Evolutionary conservation across 2,888 invertebrate genomes (phyloP), one percentile per base, ranked within the genome.

Genomic region (Hypomecis punctinalis): DNA sequence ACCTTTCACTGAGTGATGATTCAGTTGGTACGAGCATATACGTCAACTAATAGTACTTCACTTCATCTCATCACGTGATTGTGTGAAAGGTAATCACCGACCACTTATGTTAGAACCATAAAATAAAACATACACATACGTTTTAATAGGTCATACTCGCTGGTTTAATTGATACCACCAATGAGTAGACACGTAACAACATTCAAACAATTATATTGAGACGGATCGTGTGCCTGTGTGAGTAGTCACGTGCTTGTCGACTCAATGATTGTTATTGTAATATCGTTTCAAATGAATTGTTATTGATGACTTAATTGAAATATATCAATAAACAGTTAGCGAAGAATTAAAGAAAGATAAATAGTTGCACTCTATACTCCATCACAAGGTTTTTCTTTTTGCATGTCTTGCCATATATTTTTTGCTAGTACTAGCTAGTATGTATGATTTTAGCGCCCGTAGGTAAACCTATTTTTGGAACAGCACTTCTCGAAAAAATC

Each of bases 31-130:
- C 40, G 23, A 23, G 23, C 23, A 23, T 23, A 52, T n/a, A 65
- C 62, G 33, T 33, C 33, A 23, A 63, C 35, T 13, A 43, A 49
- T 54, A 51, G 42, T 63, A 58, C 35, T 40, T 61, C 53, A 45
- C 51, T 58, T 67, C 62, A 53, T 68, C 54, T 64, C 68, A 74
- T 84, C 87, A 87, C 82, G 84, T 88, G 86, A 88, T 74, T 64
- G 77, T 79, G 81, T 82, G 84, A 85, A 86, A 85, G 82, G 80
- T 47, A 47, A 23, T 47, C 37, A 40, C 45, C 53, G 47, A 42
- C 68, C 56, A 65, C 36, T 58, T 40, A 54, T 42, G 36, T 39
- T 8, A 56, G 55, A 57, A 39, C 59, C 43, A 36, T 43, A 40
- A 59, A 49, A 42, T 43, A 11, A 13, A 59, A 53, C 57, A 42